Evolutionary conservation across 2,888 invertebrate species (phyloP).

Genomic region (Pristionchus exspectatus): DNA sequence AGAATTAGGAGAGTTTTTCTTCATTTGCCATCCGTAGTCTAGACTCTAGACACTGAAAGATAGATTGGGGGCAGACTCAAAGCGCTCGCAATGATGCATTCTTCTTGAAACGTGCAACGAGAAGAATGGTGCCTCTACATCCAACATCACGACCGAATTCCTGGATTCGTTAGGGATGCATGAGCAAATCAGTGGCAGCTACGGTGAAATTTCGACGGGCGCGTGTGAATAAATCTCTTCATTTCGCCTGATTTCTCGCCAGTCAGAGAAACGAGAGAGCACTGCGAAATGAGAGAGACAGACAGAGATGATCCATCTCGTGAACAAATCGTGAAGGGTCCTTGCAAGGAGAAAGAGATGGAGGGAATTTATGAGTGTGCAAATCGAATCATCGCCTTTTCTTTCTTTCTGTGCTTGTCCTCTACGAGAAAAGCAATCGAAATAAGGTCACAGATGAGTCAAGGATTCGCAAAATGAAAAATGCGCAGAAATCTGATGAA

Average conservation of each 20-base stretch:
- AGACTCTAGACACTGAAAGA: too few relatives aligned
- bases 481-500: neutral
- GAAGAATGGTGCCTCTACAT: neutral
- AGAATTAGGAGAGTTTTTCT: too few relatives aligned
- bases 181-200: neutral
- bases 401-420: neutral
- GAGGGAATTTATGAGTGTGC: slow-evolving; percentile 9
- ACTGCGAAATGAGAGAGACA: too few relatives aligned
- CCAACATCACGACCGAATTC: neutral
- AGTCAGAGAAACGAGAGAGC: too few relatives aligned
- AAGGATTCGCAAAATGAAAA: neutral
- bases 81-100: too few relatives aligned
- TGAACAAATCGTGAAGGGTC: neutral
- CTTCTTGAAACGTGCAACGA: neutral
- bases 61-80: too few relatives aligned
- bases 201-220: neutral
- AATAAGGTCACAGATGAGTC: neutral
- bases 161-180: neutral
- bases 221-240: too few relatives aligned
- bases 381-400: slow-evolving; percentile 25
- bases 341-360: neutral
- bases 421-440: neutral
- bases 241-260: too few relatives aligned
- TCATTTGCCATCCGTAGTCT: too few relatives aligned
- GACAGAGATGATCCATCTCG: neutral